A percentile compares a stretch with the other conserved stretches of the same genome.
These are phyloP conservation scores for Acropora tenuis DNA, from an alignment of 64 coral and sea anemone genomes.

Conservation along the genomic window DNA sequence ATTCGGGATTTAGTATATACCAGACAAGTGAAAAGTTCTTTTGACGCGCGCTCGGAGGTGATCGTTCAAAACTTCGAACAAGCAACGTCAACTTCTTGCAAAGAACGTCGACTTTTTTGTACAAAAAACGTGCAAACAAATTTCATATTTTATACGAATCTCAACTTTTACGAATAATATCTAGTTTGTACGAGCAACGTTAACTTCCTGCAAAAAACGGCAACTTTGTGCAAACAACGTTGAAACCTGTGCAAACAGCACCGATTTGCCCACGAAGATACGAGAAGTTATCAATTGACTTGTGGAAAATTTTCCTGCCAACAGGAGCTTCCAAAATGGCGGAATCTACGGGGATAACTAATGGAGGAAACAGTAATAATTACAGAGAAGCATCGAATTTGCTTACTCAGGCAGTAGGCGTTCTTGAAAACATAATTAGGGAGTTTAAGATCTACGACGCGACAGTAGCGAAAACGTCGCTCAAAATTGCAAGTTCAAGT, in stretches of 20 bases:
- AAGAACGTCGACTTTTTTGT: neutral
- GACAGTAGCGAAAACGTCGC: no score
- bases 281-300: slow-evolving; percentile 9
- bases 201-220: no score
- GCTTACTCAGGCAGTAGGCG: neutral
- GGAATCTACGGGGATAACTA: no score
- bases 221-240: no score
- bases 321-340: no score
- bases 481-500: no score
- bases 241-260: neutral
- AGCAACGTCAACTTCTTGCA: slow-evolving; percentile 14
- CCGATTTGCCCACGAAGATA: neutral
- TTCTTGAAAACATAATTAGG: neutral
- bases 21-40: no score
- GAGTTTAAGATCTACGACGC: neutral
- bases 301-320: no score
- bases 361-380: no score
- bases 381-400: no score
- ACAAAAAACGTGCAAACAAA: slow-evolving; percentile 8
- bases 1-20: no score
- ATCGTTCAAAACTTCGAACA: neutral
- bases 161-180: neutral
- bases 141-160: neutral
- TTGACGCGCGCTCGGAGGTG: no score
- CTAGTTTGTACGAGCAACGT: neutral